A percentile compares a stretch with the other conserved stretches of the same genome.
Conservation (phyloP, 2,113 vertebrate species). For the Glaucomys volans region DNA sequence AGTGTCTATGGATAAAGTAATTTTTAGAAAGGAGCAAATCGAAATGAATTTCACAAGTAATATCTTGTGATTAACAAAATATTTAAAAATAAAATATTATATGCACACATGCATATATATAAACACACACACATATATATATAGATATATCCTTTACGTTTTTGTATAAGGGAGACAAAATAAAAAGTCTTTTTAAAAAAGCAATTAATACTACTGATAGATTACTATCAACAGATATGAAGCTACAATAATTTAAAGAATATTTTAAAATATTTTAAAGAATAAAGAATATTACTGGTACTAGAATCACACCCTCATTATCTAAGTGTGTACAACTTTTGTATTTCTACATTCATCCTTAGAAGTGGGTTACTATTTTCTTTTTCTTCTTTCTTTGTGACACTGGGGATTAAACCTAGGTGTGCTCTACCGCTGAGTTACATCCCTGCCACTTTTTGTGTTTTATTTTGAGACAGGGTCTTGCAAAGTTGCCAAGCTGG, state of each 20-base stretch:
- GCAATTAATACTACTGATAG: background rate
- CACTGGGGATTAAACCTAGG: too few relatives aligned
- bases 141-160: background rate
- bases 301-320: background rate
- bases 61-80: background rate
- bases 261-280: too few relatives aligned
- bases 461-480: too few relatives aligned
- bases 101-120: background rate
- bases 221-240: background rate
- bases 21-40: conserved; percentile 77
- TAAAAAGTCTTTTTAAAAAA: background rate
- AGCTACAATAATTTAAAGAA: background rate
- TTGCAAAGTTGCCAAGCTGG: too few relatives aligned
- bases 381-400: too few relatives aligned
- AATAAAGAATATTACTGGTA: background rate
- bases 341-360: background rate
- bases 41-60: conserved; percentile 71
- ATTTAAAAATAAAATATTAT: background rate
- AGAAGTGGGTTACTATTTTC: background rate
- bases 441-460: too few relatives aligned
- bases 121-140: background rate
- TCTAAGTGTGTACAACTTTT: background rate
- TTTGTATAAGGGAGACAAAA: background rate
- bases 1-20: conserved; percentile 78
- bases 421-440: too few relatives aligned